These are phyloP conservation scores for Dendrophyllia cribrosa DNA, from an alignment of 64 coral and sea anemone species.

Conservation along the genomic window DNA sequence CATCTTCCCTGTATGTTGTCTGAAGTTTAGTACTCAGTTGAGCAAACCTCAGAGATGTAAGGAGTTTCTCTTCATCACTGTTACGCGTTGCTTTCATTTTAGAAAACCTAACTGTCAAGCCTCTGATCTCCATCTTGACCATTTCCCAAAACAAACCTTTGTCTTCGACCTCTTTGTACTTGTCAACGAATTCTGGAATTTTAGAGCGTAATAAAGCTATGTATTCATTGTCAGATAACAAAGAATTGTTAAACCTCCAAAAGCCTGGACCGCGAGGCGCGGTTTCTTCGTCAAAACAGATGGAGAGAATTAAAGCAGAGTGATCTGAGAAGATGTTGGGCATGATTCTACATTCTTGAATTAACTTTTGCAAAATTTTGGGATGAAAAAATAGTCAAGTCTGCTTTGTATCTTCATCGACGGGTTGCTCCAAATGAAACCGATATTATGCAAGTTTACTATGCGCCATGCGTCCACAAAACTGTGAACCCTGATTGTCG, in stretches of 20 bases:
- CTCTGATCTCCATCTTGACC: too few species aligned
- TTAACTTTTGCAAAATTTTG: not conserved
- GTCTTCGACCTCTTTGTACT: too few species aligned
- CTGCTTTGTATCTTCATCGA: not conserved
- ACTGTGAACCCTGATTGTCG: too few species aligned
- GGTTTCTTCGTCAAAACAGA: not conserved
- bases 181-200: too few species aligned
- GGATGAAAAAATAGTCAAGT: not conserved
- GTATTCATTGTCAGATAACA: too few species aligned
- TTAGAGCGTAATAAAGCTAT: too few species aligned
- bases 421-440: not conserved
- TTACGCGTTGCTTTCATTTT: too few species aligned
- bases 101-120: not conserved
- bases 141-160: too few species aligned
- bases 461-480: too few species aligned
- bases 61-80: not conserved
- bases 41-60: not conserved
- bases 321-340: slow-evolving; percentile 5
- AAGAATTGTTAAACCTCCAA: slow-evolving; percentile 11
- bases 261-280: not conserved
- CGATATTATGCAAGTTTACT: too few species aligned
- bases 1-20: not conserved
- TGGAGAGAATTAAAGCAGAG: not conserved
- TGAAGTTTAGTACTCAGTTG: not conserved
- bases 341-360: not conserved